Conservation (phyloP, 2,888 invertebrate genomes). For the Drosophila colorata region DNA sequence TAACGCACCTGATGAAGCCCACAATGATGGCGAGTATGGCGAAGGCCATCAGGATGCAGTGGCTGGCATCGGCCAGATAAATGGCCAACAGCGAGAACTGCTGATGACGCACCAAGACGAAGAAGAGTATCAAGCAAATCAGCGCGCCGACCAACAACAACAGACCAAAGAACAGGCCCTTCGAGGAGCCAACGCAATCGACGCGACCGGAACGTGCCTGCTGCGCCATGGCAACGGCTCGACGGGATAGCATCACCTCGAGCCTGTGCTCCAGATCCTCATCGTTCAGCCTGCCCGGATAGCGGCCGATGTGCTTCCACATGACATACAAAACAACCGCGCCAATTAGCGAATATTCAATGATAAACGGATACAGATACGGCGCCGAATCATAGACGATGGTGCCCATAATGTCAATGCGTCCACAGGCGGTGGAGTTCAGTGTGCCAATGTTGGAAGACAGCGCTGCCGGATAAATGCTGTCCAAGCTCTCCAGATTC, state of each 20-base stretch:
- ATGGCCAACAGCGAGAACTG: slow-evolving; percentile 94
- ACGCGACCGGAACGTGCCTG: slow-evolving; percentile 94
- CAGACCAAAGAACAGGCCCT: slow-evolving; percentile 96
- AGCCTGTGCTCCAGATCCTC: slow-evolving; percentile 95
- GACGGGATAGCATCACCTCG: slow-evolving; percentile 94
- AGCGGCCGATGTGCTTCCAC: slow-evolving; percentile 97
- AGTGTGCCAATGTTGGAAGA: slow-evolving; percentile 85
- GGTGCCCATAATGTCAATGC: slow-evolving; percentile 95
- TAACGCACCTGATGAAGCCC: slow-evolving; percentile 93
- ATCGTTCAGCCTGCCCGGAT: slow-evolving; percentile 91
- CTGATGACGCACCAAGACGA: slow-evolving; percentile 95
- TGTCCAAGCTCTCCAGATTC: slow-evolving; percentile 87
- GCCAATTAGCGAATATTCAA: slow-evolving; percentile 97
- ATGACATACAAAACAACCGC: slow-evolving; percentile 98
- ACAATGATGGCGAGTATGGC: slow-evolving; percentile 95
- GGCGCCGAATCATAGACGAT: slow-evolving; percentile 97
- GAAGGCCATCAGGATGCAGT: slow-evolving; percentile 94
- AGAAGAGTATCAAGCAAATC: slow-evolving; percentile 97
- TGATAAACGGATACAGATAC: slow-evolving; percentile 97
- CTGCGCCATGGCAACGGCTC: slow-evolving; percentile 94
- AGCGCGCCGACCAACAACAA: slow-evolving; percentile 95
- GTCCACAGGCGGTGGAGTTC: slow-evolving; percentile 90
- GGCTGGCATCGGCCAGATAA: slow-evolving; percentile 95
- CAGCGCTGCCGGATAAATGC: slow-evolving; percentile 87
- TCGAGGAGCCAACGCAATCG: slow-evolving; percentile 97